phyloP scores from a whole-genome alignment of 2,888 invertebrate species.

The Pseudococcus viburni region DNA sequence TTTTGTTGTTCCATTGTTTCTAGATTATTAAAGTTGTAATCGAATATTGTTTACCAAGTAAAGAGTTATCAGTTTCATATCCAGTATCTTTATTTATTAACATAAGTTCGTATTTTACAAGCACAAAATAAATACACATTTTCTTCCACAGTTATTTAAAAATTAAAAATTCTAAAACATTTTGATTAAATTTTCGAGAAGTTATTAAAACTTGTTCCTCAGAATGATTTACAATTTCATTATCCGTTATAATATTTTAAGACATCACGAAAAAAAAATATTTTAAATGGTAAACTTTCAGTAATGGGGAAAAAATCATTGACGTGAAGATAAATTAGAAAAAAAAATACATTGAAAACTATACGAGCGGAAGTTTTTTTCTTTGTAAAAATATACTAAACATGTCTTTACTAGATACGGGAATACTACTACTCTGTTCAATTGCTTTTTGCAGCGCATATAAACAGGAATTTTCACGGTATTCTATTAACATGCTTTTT shows the following conservation, averaged over 20 bases:
- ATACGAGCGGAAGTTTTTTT: neutral
- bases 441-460: conserved; percentile 75
- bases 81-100: neutral
- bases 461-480: conserved; percentile 72
- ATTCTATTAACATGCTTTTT: conserved; percentile 56
- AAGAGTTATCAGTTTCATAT: too few species aligned
- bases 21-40: neutral
- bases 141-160: conserved; percentile 10
- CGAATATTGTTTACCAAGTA: neutral
- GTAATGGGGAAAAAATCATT: neutral
- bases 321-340: neutral
- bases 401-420: conserved; percentile 61
- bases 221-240: neutral
- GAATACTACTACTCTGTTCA: conserved; percentile 74
- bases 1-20: neutral
- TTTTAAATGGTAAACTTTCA: neutral
- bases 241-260: neutral
- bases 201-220: neutral
- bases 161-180: conserved; percentile 28
- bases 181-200: neutral
- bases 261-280: neutral
- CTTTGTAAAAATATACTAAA: conserved; percentile 53
- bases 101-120: neutral
- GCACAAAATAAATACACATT: neutral
- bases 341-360: neutral